A percentile compares a stretch with the other conserved stretches of the same genome.
phyloP scores from a whole-genome alignment of 2,113 vertebrate genomes.

The Propithecus coquereli region DNA sequence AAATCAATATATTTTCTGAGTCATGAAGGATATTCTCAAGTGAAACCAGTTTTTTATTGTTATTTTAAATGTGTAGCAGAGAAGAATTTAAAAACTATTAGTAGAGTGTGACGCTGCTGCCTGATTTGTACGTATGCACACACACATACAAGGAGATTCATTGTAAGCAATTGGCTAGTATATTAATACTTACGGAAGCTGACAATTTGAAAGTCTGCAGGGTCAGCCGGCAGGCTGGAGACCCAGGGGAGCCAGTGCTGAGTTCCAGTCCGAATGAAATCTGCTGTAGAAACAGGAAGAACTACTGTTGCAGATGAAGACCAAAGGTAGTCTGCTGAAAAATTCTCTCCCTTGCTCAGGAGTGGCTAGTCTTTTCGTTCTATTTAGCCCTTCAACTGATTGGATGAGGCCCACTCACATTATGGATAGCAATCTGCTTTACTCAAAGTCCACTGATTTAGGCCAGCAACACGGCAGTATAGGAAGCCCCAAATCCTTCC shows the following conservation, averaged over 20 bases:
- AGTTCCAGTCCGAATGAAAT: not conserved
- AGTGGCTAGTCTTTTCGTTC: not conserved
- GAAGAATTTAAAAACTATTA: not conserved
- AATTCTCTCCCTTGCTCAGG: not conserved
- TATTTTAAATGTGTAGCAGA: not conserved
- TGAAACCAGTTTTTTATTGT: not conserved
- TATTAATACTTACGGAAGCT: not conserved
- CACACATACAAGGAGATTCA: not conserved
- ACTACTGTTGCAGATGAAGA: not conserved
- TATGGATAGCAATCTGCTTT: not conserved
- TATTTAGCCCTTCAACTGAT: not conserved
- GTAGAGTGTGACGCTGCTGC: accelerated
- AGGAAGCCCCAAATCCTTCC: not conserved
- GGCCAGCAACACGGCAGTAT: not conserved
- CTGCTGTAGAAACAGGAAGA: not conserved
- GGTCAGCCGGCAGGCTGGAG: not conserved
- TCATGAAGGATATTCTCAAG: not conserved
- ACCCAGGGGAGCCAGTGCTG: not conserved
- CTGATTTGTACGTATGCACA: not conserved
- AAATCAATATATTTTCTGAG: not conserved
- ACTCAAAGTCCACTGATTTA: not conserved
- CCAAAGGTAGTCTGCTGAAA: not conserved
- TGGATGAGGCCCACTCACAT: not conserved
- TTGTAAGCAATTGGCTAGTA: not conserved
- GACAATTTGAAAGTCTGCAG: not conserved